These are phyloP conservation scores for Anser cygnoides DNA, from an alignment of 2,113 vertebrate genomes.

Conservation along the genomic window DNA sequence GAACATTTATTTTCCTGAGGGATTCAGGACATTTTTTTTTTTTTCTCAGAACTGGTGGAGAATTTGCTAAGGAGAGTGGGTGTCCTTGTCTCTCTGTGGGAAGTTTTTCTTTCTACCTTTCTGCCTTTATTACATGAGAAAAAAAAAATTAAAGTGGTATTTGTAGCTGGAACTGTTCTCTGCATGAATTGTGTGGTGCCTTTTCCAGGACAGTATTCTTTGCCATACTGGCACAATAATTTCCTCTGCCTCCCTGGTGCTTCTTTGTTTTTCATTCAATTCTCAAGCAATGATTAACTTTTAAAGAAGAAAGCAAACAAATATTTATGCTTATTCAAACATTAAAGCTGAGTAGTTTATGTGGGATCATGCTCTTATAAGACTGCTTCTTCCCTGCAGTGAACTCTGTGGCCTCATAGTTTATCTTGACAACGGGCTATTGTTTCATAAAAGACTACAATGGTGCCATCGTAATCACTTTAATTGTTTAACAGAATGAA, in stretches of 20 bases:
- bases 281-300: background rate
- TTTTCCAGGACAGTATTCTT: background rate
- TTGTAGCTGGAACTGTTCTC: background rate
- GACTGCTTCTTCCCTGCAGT: background rate
- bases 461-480: background rate
- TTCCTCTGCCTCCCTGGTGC: background rate
- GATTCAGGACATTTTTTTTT: background rate
- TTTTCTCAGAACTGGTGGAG: background rate
- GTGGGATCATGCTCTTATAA: background rate
- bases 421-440: background rate
- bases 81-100: background rate
- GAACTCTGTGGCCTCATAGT: background rate
- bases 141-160: background rate
- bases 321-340: background rate
- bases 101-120: background rate
- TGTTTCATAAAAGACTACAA: background rate
- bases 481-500: background rate
- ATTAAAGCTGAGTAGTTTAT: background rate
- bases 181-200: background rate
- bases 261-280: background rate
- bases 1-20: background rate
- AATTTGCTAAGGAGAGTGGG: background rate
- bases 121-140: background rate
- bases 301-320: background rate
- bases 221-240: background rate